phyloP scores from a whole-genome alignment of 2,797 vertebrate species.

The Glossophaga mutica region DNA sequence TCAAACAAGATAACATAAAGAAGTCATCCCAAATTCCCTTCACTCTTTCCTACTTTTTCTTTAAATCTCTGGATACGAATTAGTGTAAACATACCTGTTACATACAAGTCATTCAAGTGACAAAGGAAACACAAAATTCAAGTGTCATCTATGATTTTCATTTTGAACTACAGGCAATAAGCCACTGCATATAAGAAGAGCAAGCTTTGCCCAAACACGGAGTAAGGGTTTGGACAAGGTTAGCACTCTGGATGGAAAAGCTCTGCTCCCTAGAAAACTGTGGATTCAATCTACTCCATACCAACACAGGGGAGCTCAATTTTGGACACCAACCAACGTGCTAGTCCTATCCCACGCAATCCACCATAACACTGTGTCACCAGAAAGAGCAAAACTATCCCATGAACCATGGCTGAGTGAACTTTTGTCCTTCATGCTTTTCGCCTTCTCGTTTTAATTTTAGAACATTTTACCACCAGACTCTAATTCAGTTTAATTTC shows the following conservation, averaged over 20 bases:
- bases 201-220: not conserved
- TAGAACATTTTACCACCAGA: not conserved
- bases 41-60: not conserved
- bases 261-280: not conserved
- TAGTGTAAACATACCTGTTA: not conserved
- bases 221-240: not conserved
- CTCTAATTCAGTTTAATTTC: not conserved
- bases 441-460: not conserved
- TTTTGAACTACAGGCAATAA: conserved; percentile 22
- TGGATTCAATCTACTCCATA: not conserved
- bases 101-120: not conserved
- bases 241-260: not conserved
- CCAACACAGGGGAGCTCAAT: not conserved
- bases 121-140: conserved; percentile 24
- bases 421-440: not conserved
- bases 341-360: not conserved
- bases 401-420: not conserved
- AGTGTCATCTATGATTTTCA: conserved; percentile 31
- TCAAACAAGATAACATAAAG: not conserved
- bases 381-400: not conserved
- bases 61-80: not conserved
- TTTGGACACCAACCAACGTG: not conserved
- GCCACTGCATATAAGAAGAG: conserved; percentile 33
- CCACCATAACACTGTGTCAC: not conserved
- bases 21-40: not conserved